A percentile compares a stretch with the other conserved stretches of the same genome.
These are phyloP conservation scores for Lordiphosa andalusiaca DNA, from an alignment of 2,888 invertebrate genomes.

Conservation along the genomic window DNA sequence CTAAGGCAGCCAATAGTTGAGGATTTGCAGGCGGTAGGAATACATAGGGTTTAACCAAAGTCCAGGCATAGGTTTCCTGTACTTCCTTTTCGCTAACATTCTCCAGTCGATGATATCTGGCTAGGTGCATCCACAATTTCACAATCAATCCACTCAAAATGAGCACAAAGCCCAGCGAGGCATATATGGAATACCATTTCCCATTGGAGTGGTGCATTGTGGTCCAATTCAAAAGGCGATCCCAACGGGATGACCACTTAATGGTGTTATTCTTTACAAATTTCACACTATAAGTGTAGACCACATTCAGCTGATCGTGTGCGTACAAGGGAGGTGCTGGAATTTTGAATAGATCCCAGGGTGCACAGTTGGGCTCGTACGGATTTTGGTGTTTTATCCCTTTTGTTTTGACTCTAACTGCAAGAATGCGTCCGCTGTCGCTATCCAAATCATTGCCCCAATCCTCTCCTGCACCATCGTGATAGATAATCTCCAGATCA, in stretches of 20 bases:
- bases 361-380: background rate
- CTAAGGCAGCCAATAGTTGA: background rate
- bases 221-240: background rate
- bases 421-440: constrained; percentile 1
- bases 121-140: background rate
- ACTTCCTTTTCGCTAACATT: background rate
- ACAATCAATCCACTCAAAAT: background rate
- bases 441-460: background rate
- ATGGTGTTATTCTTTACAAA: background rate
- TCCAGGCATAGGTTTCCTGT: background rate
- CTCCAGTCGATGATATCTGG: no score
- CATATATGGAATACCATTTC: background rate
- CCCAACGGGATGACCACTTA: constrained; percentile 5
- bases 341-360: background rate
- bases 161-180: background rate
- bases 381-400: background rate
- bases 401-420: constrained; percentile 1
- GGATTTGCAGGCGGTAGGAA: background rate
- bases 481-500: constrained; percentile 1
- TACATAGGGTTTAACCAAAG: background rate
- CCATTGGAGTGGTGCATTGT: background rate
- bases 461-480: background rate
- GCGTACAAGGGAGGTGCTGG: background rate
- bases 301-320: background rate
- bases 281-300: constrained; percentile 1